Evolutionary conservation across 2,797 vertebrate genomes (phyloP).

Genomic region (Trachops cirrhosus): DNA sequence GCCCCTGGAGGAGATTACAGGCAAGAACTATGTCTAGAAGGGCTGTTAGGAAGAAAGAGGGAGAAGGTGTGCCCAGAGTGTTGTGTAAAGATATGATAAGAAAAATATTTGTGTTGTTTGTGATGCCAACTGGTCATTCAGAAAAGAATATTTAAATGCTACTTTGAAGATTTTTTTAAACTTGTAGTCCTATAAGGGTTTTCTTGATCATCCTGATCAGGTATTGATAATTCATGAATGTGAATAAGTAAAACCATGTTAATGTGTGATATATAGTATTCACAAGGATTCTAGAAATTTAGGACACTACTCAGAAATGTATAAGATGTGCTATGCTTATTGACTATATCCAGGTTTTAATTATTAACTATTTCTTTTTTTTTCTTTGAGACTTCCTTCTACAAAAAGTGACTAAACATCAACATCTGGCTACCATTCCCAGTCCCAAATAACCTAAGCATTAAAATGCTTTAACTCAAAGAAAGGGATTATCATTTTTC

Average conservation of each 20-base stretch:
- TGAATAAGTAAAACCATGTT: background rate
- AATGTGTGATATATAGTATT: background rate
- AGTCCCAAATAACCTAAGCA: background rate
- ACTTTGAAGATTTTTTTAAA: background rate
- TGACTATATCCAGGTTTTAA: background rate
- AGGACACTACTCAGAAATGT: background rate
- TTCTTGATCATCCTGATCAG: background rate
- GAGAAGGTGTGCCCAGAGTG: accelerated
- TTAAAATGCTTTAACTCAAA: background rate
- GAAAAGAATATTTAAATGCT: background rate
- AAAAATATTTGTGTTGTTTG: background rate
- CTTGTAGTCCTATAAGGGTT: background rate
- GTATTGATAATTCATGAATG: background rate
- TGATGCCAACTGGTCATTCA: background rate
- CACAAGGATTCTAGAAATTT: background rate
- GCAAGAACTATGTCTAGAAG: background rate
- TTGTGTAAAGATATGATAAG: background rate
- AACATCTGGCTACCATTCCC: background rate
- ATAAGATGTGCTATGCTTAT: background rate
- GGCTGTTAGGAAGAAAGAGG: background rate
- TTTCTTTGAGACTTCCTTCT: background rate
- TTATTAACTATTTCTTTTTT: background rate
- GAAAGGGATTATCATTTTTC: background rate
- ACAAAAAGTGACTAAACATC: background rate
- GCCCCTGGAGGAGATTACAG: background rate